Evolutionary conservation across 2,888 invertebrate genomes (phyloP).

Genomic region (Leptogaster cylindrica): DNA sequence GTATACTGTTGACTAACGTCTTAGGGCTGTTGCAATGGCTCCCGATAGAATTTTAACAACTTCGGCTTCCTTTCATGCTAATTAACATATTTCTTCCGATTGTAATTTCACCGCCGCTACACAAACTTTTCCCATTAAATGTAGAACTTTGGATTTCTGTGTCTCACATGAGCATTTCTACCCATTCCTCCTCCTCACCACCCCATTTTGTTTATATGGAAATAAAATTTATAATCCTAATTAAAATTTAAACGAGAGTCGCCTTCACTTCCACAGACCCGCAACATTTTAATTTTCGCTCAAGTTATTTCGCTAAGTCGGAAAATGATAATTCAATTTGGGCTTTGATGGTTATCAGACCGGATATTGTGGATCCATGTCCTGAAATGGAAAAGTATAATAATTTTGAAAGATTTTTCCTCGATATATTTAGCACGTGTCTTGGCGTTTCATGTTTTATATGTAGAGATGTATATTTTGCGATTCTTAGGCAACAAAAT

Average conservation of each 20-base stretch:
- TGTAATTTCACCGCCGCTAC: conserved; percentile 30
- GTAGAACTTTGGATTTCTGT: conserved; percentile 18
- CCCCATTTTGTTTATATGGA: conserved; percentile 22
- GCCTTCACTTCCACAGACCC: conserved; percentile 1
- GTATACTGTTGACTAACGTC: not conserved
- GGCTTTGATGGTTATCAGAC: conserved; percentile 10
- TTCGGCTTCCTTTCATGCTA: conserved; percentile 23
- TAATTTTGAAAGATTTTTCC: too few species aligned
- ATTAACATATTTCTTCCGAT: conserved; percentile 38
- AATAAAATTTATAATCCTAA: conserved; percentile 29
- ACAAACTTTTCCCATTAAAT: conserved; percentile 25
- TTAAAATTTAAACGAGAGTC: conserved; percentile 32
- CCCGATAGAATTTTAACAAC: conserved; percentile 31
- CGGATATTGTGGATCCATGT: conserved; percentile 3
- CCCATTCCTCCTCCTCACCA: too few species aligned
- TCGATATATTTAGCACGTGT: too few species aligned
- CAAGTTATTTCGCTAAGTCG: not conserved
- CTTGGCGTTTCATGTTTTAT: too few species aligned
- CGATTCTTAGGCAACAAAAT: too few species aligned
- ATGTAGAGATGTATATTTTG: too few species aligned
- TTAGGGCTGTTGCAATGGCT: conserved; percentile 22
- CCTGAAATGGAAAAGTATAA: too few species aligned
- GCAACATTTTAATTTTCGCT: conserved; percentile 8
- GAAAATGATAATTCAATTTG: conserved; percentile 23
- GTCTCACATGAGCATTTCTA: conserved; percentile 30